Percentiles rank a stretch among this genome's conserved stretches.
phyloP scores from a whole-genome alignment of 2,113 vertebrate genomes.

The Tupaia chinensis region DNA sequence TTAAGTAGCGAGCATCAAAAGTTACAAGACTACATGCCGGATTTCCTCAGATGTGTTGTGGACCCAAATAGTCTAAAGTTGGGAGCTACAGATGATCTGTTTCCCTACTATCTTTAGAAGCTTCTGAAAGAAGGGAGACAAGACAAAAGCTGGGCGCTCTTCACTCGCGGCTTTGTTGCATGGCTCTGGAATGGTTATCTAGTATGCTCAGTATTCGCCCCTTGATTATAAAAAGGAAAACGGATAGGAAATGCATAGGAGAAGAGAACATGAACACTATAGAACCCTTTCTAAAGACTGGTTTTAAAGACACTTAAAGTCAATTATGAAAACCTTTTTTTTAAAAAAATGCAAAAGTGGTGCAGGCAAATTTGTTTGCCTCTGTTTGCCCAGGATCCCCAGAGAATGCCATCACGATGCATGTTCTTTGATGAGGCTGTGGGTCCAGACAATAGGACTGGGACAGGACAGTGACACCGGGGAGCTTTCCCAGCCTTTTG shows the following conservation, averaged over 20 bases:
- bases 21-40: background rate
- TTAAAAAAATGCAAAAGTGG: background rate
- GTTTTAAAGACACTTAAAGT: constrained; percentile 8
- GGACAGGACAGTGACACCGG: background rate
- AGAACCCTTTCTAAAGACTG: background rate
- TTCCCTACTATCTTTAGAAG: background rate
- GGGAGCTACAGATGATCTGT: background rate
- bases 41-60: background rate
- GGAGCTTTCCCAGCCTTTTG: constrained; percentile 64
- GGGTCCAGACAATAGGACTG: constrained; percentile 68
- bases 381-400: background rate
- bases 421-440: background rate
- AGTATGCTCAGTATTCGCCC: background rate
- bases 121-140: background rate
- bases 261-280: background rate
- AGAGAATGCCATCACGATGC: background rate
- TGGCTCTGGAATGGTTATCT: background rate
- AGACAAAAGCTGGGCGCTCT: background rate
- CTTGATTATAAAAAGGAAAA: background rate
- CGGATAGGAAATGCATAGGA: background rate
- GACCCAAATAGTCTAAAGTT: background rate
- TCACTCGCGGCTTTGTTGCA: background rate
- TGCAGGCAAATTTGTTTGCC: background rate
- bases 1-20: background rate
- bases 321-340: background rate